Evolutionary conservation across 1,140 invertebrate species (phyloP).

Genomic region (Batillaria attramentaria): DNA sequence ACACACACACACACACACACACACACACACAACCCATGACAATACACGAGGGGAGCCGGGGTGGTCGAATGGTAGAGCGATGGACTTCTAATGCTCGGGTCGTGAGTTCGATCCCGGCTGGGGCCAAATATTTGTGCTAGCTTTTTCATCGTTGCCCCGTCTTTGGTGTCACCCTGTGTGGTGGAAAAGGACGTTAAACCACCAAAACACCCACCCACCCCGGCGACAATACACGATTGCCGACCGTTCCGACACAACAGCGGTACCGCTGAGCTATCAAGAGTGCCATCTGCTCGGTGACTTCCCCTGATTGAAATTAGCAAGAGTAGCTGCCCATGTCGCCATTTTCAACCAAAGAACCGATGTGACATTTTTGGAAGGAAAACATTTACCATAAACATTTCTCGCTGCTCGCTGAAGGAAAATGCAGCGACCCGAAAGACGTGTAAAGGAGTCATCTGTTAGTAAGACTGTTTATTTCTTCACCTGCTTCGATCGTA

Average conservation of each 20-base stretch:
- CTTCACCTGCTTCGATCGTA: neutral
- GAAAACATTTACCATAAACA: too few relatives aligned
- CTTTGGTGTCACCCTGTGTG: too few relatives aligned
- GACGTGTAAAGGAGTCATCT: too few relatives aligned
- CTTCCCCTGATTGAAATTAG: neutral
- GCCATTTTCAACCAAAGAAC: slow-evolving; percentile 20
- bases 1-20: slow-evolving; percentile 4
- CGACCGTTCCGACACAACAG: neutral
- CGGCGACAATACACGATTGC: neutral
- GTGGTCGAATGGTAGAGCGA: too few relatives aligned
- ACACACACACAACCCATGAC: neutral
- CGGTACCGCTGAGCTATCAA: neutral
- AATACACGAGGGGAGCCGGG: too few relatives aligned
- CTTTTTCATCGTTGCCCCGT: too few relatives aligned
- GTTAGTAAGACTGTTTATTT: too few relatives aligned
- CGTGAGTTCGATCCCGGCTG: too few relatives aligned
- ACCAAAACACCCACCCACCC: neutral
- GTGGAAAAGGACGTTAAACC: neutral
- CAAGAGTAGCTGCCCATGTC: slow-evolving; percentile 6
- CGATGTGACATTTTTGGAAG: neutral
- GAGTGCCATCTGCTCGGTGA: neutral
- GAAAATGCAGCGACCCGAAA: too few relatives aligned
- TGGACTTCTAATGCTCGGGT: too few relatives aligned
- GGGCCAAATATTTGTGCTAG: too few relatives aligned
- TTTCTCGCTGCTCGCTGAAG: too few relatives aligned